Evolutionary conservation across 2,888 invertebrate genomes (phyloP), one percentile per base, ranked within the genome.

Genomic region (Meliscaeva auricollis): DNA sequence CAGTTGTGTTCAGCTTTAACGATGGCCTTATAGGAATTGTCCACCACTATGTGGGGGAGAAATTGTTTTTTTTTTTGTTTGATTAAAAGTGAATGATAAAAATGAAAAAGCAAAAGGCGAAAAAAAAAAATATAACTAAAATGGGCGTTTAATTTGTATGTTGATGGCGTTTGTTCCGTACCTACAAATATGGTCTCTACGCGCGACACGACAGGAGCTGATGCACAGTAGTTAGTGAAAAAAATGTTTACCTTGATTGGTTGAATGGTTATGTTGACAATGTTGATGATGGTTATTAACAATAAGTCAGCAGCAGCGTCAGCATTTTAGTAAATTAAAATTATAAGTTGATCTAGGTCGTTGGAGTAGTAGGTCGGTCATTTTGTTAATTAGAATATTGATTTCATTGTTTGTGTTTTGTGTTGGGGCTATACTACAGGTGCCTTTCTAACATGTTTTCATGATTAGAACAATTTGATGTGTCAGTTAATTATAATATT

Each of bases 241-340:
- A n/a, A 9, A 69, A 66, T 68, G 56, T 48, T 75, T 46, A 46
- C 56, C 32, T 48, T 76, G 75, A 76, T 68, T 58, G 68, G 35
- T 56, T 76, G 56, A 66, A 76, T 38, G 38, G 58, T 35, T 60
- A 58, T 79, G 64, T 58, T 79, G 66, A 79, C 64, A 73, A 73
- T 35, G 66, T 44, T 73, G 58, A 79, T 74, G 66, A 73, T 68
- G 60, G 64, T 46, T 72, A 66, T 78, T 66, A 64, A 17, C 44
- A 38, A 9, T 17, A 50, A 72, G 11, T 35, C 17, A 38, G 26
- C 15, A 30, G 30, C 46, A 64, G 26, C 15, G 46, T 44, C 46
- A 64, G 73, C 38, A 15, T 52, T 50, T 70, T 60, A 35, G 44
- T 62, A 38, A 44, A 78, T 70, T 72, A 78, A 64, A 77, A 77